Evolutionary conservation across 2,888 invertebrate species (phyloP).

Genomic region (Macrophya alboannulata): DNA sequence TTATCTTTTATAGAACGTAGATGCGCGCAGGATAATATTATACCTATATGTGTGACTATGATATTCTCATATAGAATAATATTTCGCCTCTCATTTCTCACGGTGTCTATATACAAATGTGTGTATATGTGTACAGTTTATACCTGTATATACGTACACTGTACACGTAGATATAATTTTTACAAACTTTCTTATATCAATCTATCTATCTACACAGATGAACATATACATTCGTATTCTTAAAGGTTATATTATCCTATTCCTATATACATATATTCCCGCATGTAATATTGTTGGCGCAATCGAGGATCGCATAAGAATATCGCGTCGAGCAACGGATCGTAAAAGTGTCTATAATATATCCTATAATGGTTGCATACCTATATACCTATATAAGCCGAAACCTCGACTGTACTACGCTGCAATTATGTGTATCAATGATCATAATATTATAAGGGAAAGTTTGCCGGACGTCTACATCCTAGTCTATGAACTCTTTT

Average conservation of each 20-base stretch:
- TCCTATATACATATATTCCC: conserved; percentile 20
- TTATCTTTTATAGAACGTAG: neutral
- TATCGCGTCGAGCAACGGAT: neutral
- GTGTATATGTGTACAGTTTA: neutral
- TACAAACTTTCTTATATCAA: neutral
- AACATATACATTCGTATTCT: neutral
- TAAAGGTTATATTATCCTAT: conserved; percentile 35
- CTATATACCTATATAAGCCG: neutral
- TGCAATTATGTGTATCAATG: conserved; percentile 27
- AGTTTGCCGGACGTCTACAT: conserved; percentile 30
- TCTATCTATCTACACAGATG: neutral
- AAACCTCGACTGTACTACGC: neutral
- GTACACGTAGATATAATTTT: neutral
- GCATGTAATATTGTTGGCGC: conserved; percentile 18
- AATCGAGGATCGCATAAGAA: conserved; percentile 16
- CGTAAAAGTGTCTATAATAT: neutral
- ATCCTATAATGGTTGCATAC: neutral
- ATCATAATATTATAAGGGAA: conserved; percentile 22
- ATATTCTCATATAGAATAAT: neutral
- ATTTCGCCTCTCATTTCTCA: conserved; percentile 22
- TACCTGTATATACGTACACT: neutral
- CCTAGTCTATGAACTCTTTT: neutral
- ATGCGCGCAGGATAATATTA: neutral
- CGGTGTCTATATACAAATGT: neutral
- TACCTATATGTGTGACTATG: no score